Evolutionary conservation across 2,797 vertebrate species (phyloP), one percentile per base, ranked within the genome.

Genomic region (Mus minutoides): DNA sequence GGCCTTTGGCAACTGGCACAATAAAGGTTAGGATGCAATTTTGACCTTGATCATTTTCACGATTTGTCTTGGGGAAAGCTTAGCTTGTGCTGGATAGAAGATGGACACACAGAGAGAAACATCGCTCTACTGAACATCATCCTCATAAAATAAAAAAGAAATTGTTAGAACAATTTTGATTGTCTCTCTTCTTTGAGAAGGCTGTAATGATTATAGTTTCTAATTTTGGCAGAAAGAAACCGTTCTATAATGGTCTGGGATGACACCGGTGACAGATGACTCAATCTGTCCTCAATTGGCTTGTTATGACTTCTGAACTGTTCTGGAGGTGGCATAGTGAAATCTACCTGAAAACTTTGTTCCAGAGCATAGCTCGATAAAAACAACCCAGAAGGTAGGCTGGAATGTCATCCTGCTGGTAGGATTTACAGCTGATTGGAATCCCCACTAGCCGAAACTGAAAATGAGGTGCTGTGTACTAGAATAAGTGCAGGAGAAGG

Each of bases 1-100:
- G 94, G 97, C 97, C 96, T 97, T 94, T 96, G 96, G 97, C 96
- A 96, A 95, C 82, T 0, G 8, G 49, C 82, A 82, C 2, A 92
- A 77, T 31, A 92, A 97, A 98, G 97, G 71, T 85, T 58, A 93
- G 84, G 96, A 69, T 69, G 95, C 29, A 96, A 75, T 64, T 96
- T 69, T 56, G 73, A 14, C 88, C 94, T 94, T 37, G 80, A 90
- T 60, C 16, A 73, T 88, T 94, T 96, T 94, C 21, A 6, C 82
- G 40, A 0, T 94, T 97, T 97, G 98, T 97, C 92, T 54, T 40
- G 43, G 29, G 52, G 96, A 96, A 95, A 94, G 54, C 49, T 58
- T 22, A 56, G 40, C 9, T 13, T 54, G 56, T 49, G 85, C 52
- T 16, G 79, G 14, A 24, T 78, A 82, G 96, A 88, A 34, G 34